Evolutionary conservation across 2,113 vertebrate species (phyloP).

Genomic region (Argyrosomus japonicus): DNA sequence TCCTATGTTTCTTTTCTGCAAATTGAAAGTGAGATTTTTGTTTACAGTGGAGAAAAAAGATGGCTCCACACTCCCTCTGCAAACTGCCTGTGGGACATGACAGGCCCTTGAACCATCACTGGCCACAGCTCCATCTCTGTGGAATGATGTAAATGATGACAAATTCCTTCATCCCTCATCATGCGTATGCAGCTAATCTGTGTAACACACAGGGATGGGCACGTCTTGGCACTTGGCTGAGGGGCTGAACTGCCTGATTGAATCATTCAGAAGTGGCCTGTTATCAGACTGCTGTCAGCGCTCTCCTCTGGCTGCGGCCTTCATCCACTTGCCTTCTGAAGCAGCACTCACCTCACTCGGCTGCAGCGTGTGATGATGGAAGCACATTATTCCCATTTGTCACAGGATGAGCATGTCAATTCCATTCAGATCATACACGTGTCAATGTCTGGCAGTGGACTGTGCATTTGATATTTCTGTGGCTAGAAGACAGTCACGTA

Average conservation of each 20-base stretch:
- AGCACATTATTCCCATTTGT: slow-evolving; percentile 42
- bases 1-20: background rate
- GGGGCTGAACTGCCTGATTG: slow-evolving; percentile 66
- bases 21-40: slow-evolving; percentile 44
- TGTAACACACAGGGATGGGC: slow-evolving; percentile 63
- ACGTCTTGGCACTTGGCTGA: slow-evolving; percentile 63
- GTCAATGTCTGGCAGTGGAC: slow-evolving; percentile 9
- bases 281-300: slow-evolving; percentile 55
- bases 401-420: slow-evolving; percentile 37
- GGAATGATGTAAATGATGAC: slow-evolving; percentile 69
- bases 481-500: slow-evolving; percentile 9
- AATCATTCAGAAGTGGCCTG: slow-evolving; percentile 59
- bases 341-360: slow-evolving; percentile 15
- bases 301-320: slow-evolving; percentile 26
- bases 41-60: slow-evolving; percentile 22
- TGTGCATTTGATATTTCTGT: slow-evolving; percentile 38
- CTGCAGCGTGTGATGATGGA: slow-evolving; percentile 16
- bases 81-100: slow-evolving; percentile 61
- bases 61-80: slow-evolving; percentile 15
- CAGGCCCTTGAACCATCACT: slow-evolving; percentile 48
- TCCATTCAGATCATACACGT: slow-evolving; percentile 6
- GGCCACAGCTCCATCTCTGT: slow-evolving; percentile 22
- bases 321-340: slow-evolving; percentile 22
- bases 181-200: slow-evolving; percentile 63
- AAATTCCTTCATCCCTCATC: slow-evolving; percentile 67